phyloP scores from a whole-genome alignment of 2,113 vertebrate species.

The Microtus oregoni region DNA sequence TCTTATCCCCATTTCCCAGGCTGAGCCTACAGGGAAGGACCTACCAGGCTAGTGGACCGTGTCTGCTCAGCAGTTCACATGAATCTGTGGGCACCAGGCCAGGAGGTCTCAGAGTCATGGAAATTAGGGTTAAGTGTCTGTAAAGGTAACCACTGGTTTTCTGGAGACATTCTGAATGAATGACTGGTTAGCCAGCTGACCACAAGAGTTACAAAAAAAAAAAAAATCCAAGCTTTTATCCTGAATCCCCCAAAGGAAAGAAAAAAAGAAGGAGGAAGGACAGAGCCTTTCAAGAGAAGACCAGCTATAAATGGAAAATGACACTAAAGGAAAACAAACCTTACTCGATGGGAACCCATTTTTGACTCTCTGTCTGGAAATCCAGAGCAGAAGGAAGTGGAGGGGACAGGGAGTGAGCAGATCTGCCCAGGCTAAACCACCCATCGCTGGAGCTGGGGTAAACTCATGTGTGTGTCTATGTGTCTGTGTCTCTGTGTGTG shows the following conservation, averaged over 20 bases:
- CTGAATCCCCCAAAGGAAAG: slow-evolving; percentile 6
- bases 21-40: background rate
- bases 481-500: background rate
- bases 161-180: slow-evolving; percentile 64
- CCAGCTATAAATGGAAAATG: slow-evolving; percentile 76
- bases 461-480: background rate
- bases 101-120: slow-evolving; percentile 34
- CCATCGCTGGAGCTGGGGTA: background rate
- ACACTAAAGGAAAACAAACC: slow-evolving; percentile 69
- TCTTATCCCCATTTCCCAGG: background rate
- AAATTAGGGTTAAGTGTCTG: slow-evolving; percentile 63
- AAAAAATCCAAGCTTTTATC: slow-evolving; percentile 51
- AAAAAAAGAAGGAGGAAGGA: slow-evolving; percentile 62
- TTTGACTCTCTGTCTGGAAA: slow-evolving; percentile 84
- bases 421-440: slow-evolving; percentile 60
- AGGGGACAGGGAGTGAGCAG: slow-evolving; percentile 75
- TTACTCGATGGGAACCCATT: slow-evolving; percentile 67
- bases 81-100: background rate
- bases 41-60: background rate
- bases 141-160: slow-evolving; percentile 29
- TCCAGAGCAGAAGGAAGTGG: slow-evolving; percentile 79
- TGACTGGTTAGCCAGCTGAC: slow-evolving; percentile 55
- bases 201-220: slow-evolving; percentile 73
- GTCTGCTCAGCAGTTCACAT: background rate
- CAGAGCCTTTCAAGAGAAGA: slow-evolving; percentile 64